Percentiles rank a stretch among this genome's conserved stretches.
Evolutionary conservation across 2,888 invertebrate genomes (phyloP).

Genomic region (Drosophila hamatofila): DNA sequence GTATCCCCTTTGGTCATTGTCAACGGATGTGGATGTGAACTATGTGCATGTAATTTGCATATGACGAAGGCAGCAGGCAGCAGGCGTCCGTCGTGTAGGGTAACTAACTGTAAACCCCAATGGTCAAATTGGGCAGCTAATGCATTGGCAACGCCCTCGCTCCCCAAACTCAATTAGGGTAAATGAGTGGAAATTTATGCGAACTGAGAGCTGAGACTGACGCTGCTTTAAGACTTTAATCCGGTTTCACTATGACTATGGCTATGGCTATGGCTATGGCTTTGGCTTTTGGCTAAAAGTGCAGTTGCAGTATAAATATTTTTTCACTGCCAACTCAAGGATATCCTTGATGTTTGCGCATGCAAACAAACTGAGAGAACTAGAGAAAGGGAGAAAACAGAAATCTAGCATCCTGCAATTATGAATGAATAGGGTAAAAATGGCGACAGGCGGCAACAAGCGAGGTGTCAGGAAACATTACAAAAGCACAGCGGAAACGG

Average conservation of each 20-base stretch:
- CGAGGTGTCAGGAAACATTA: slow-evolving; percentile 53
- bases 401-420: slow-evolving; percentile 73
- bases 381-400: neutral
- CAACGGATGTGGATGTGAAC: slow-evolving; percentile 7
- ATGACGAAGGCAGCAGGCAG: neutral
- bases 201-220: slow-evolving; percentile 2
- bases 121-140: slow-evolving; percentile 48
- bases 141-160: slow-evolving; percentile 29
- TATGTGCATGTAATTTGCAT: slow-evolving; percentile 20
- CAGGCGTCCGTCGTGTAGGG: slow-evolving; percentile 1
- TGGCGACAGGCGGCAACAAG: slow-evolving; percentile 48
- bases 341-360: slow-evolving; percentile 75
- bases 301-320: slow-evolving; percentile 62
- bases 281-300: slow-evolving; percentile 33
- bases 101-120: slow-evolving; percentile 45
- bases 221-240: slow-evolving; percentile 27
- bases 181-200: slow-evolving; percentile 40
- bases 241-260: slow-evolving; percentile 17
- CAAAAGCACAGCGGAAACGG: slow-evolving; percentile 47
- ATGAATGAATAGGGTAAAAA: slow-evolving; percentile 63
- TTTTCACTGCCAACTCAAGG: slow-evolving; percentile 78
- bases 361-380: neutral
- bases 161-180: slow-evolving; percentile 42
- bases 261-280: slow-evolving; percentile 12
- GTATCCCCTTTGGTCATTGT: slow-evolving; percentile 1